Base-by-base conservation (phyloP, 2,888 invertebrate genomes). In the Herminia tarsipennalis region DNA sequence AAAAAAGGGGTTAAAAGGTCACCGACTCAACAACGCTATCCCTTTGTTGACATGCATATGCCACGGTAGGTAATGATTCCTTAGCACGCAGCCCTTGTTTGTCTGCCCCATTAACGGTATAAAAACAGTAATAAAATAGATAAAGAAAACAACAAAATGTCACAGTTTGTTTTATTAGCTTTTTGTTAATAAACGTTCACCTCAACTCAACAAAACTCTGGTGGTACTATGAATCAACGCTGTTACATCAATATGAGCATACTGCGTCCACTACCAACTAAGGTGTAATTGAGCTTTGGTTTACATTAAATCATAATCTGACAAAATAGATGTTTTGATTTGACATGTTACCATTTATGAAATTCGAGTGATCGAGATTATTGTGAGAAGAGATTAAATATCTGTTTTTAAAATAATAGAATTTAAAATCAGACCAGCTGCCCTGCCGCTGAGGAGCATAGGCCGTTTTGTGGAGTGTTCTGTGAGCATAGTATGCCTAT, bases 171-270 rank as follows among this genome's bases (percentile, higher is more conserved):
- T 88, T 88, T 86, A 88, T 86, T 88, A 85, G 83, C 81, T 79
- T 87, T 83, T 87, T 83, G 84, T 87, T 89, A 88, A 81, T 88
- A 87, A 87, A 86, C 72, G 72, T 76, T 84, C 82, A 85, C 73
- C 77, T 76, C 69, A 82, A 84, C 76, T 76, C 74, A 78, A 82
- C 73, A 74, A 62, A 82, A 82, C 76, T 74, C 49, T 57, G 59
- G 74, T 73, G 74, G 74, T 85, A 79, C 64, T 74, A 83, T 73
- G 72, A 74, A 76, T 67, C 70, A 83, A 78, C 73, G 76, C 73
- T 59, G 70, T 59, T 63, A 71, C 67, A 66, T 64, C 52, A 64
- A 61, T 57, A 66, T 67, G 70, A 70, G 60, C 62, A 62, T 42
- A 41, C 55, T 48, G 54, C 56, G 54, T 61, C 53, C 43, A 51